Base-by-base conservation (phyloP, 2,113 vertebrate species). In the Gymnocephalus cernua region DNA sequence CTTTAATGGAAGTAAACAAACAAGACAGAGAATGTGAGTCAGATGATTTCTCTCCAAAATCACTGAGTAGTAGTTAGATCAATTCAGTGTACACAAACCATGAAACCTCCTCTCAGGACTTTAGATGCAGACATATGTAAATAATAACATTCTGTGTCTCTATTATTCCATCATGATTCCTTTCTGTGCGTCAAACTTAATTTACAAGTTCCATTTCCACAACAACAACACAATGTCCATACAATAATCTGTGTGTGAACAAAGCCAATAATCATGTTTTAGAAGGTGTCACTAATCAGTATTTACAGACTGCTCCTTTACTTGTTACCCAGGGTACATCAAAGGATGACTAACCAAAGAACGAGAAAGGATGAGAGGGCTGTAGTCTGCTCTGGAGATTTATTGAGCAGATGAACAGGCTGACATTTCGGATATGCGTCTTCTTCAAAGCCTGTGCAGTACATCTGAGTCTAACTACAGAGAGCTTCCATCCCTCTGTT, bases 391-490 rank as follows among this genome's bases (percentile, higher is more conserved):
- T 13, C 18, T 10, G 59, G 63, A 86, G 86, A 91, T 74, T 93
- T 93, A 86, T 79, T 66, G 84, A 66, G 45, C 65, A 74, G 54
- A 77, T 77, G 59, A 84, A 15, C 77, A 19, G 77, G n/a, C 44
- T 74, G 86, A 88, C 89, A 70, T 77, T 69, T 82, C 25, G 62
- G 83, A 86, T 82, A 77, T 82, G 77, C 15, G 18, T 91, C 83
- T 57, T 85, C 90, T 86, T 90, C 86, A 89, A 89, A 92, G 85
- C 62, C 50, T n/a, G 2, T 35, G 41, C 70, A 71, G 64, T 91
- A 92, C 89, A 92, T 90, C 44, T 76, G 16, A 77, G 64, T 77
- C 80, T 66, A 87, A 93, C 89, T 85, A 84, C 82, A 90, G 78
- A 82, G 79, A 57, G 35, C 64, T 67, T 61, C 51, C 21, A 35